Conservation (phyloP, 1,140 invertebrate genomes). For the Ceratina australensis region DNA sequence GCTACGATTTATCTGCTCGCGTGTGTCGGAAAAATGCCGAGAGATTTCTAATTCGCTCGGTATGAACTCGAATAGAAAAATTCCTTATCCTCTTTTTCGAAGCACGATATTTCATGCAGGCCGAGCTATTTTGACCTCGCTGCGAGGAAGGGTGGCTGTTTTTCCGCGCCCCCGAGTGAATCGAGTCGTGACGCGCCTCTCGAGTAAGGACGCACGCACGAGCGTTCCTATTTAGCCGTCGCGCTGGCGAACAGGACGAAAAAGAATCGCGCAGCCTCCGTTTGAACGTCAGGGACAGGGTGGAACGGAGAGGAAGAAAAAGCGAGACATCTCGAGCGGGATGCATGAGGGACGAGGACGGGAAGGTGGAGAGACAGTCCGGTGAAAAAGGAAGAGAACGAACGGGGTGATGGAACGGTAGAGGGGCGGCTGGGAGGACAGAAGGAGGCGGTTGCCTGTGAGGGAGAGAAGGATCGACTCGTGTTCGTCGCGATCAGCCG, state of each 20-base stretch:
- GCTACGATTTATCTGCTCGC: no score
- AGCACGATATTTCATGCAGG: no score
- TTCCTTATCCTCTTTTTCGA: no score
- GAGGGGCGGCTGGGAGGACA: neutral
- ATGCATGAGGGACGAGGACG: neutral
- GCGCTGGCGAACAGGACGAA: neutral
- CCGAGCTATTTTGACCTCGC: no score
- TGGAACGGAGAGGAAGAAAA: neutral
- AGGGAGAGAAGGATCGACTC: neutral
- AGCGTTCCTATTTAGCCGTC: conserved; percentile 5
- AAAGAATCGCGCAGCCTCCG: neutral
- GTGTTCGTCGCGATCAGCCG: no score
- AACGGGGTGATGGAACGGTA: neutral
- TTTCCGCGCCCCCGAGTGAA: neutral
- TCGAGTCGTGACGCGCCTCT: neutral
- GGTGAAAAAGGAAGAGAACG: neutral
- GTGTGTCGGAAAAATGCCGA: no score
- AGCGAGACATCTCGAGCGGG: neutral
- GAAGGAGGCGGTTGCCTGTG: neutral
- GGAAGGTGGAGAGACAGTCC: neutral
- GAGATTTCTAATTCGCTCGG: no score
- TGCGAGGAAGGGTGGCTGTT: neutral
- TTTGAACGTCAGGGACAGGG: conserved; percentile 20
- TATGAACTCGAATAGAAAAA: no score
- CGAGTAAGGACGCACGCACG: conserved; percentile 10